Evolutionary conservation across 2,113 vertebrate species (phyloP).

Genomic region (Psilopsiagon aymara): DNA sequence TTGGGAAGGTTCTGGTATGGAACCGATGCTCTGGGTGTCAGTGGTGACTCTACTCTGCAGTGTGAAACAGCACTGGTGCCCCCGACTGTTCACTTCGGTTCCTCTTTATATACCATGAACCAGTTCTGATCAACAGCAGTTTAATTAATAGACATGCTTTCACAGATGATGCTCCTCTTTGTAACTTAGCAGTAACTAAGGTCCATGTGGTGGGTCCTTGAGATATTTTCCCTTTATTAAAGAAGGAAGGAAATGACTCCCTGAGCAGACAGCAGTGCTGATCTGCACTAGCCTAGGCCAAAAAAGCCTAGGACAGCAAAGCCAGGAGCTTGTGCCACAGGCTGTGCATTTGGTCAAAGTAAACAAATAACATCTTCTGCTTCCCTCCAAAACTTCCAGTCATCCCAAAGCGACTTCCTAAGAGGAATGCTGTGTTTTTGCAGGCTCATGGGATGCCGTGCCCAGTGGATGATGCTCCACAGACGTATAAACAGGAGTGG

Average conservation of each 20-base stretch:
- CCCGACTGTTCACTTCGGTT: accelerated
- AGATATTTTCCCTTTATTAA: neutral
- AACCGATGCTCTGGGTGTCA: neutral
- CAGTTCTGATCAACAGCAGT: neutral
- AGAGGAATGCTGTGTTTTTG: accelerated
- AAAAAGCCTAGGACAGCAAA: neutral
- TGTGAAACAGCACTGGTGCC: neutral
- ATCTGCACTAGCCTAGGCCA: accelerated
- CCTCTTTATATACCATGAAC: accelerated
- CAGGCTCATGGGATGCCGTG: accelerated
- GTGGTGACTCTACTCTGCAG: neutral
- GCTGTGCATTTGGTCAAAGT: neutral
- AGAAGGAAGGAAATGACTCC: neutral
- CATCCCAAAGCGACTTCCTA: neutral
- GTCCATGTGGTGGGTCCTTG: neutral
- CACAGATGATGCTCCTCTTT: accelerated
- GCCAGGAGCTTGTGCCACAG: neutral
- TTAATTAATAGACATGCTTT: neutral
- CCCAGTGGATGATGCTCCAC: neutral
- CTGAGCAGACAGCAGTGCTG: neutral
- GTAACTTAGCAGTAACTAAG: neutral
- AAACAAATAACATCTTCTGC: neutral
- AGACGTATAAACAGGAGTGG: neutral
- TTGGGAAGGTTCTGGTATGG: neutral
- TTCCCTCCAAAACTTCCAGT: neutral